These are phyloP conservation scores for Pachycephala philippinensis DNA, from an alignment of 2,113 vertebrate genomes.

Conservation along the genomic window DNA sequence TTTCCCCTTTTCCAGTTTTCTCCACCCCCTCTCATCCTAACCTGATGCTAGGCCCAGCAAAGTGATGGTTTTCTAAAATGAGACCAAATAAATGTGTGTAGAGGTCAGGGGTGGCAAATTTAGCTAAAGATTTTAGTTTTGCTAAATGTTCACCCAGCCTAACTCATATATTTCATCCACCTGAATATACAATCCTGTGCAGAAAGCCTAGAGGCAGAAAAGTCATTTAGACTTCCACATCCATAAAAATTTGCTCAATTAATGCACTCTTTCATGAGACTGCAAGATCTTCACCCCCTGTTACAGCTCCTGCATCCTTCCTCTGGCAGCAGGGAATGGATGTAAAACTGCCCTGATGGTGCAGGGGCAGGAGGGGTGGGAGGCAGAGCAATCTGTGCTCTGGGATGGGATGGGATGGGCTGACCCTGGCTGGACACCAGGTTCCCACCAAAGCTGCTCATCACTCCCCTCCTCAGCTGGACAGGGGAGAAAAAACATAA, in stretches of 20 bases:
- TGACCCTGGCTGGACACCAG: neutral
- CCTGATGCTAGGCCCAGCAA: neutral
- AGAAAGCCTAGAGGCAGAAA: slow-evolving; percentile 48
- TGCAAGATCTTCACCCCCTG: neutral
- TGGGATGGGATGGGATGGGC: neutral
- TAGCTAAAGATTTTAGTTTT: slow-evolving; percentile 55
- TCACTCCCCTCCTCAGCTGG: neutral
- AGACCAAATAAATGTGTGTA: slow-evolving; percentile 6
- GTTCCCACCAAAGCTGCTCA: neutral
- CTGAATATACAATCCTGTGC: slow-evolving; percentile 1
- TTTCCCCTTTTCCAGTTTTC: neutral
- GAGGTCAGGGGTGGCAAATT: slow-evolving; percentile 20
- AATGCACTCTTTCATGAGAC: neutral
- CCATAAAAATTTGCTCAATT: slow-evolving; percentile 57
- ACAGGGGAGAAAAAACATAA: neutral
- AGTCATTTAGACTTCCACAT: slow-evolving; percentile 40
- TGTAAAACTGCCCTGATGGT: neutral
- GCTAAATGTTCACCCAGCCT: neutral
- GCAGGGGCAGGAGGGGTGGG: accelerated
- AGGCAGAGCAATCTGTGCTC: neutral
- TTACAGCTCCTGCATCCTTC: neutral
- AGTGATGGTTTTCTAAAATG: neutral
- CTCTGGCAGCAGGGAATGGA: neutral
- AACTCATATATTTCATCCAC: slow-evolving; percentile 12
- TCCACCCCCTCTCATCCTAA: neutral